A percentile compares a stretch with the other conserved stretches of the same genome.
Conservation (phyloP, 2,113 vertebrate species). For the Ifrita kowaldi region DNA sequence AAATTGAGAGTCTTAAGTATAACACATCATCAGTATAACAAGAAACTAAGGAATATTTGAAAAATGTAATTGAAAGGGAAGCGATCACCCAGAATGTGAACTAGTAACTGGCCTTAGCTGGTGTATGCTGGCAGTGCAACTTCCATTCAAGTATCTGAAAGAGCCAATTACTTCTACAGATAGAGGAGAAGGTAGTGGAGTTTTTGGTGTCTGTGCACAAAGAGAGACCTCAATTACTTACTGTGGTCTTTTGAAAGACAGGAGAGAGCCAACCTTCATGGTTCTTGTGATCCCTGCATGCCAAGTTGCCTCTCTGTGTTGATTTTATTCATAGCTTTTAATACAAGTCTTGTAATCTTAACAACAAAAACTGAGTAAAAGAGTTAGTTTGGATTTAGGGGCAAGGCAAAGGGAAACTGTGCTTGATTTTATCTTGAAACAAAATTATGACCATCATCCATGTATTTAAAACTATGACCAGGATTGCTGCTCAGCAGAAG, state of each 20-base stretch:
- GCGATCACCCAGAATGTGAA: not conserved
- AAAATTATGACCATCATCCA: not conserved
- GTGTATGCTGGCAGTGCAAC: not conserved
- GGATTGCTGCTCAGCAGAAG: not conserved
- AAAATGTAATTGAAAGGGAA: not conserved
- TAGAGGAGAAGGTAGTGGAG: not conserved
- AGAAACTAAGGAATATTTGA: not conserved
- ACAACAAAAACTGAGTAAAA: not conserved
- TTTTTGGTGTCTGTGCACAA: not conserved
- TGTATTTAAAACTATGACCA: not conserved
- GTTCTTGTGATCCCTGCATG: not conserved
- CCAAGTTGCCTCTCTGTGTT: not conserved
- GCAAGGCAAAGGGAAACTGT: not conserved
- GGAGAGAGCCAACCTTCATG: not conserved
- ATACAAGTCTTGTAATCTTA: not conserved
- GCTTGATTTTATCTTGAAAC: not conserved
- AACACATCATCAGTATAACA: not conserved
- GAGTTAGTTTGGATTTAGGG: not conserved
- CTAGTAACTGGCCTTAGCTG: not conserved
- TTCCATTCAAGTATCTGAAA: not conserved
- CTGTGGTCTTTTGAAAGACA: not conserved
- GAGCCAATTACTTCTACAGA: not conserved
- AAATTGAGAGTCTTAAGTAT: not conserved
- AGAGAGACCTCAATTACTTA: not conserved
- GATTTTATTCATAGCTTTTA: not conserved